These are phyloP conservation scores for Rhinogobio ventralis DNA, from an alignment of 2,797 vertebrate genomes.

Conservation along the genomic window DNA sequence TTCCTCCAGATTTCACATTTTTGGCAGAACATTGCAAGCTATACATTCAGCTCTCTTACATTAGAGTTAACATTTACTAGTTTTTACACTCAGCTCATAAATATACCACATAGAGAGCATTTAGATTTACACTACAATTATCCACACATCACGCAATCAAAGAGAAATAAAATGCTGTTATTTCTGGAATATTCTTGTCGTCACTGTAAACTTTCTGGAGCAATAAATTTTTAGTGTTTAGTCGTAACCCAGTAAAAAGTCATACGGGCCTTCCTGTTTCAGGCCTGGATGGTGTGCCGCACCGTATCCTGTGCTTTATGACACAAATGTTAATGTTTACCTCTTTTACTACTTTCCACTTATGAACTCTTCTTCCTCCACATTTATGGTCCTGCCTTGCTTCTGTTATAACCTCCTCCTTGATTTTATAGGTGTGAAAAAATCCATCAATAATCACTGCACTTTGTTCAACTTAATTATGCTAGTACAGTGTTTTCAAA, in stretches of 20 bases:
- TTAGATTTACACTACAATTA: constrained; percentile 22
- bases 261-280: not conserved
- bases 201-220: constrained; percentile 10
- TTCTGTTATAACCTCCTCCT: not conserved
- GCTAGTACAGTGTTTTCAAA: not conserved
- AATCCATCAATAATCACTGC: constrained; percentile 14
- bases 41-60: not conserved
- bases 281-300: constrained; percentile 18
- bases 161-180: constrained; percentile 22
- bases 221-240: constrained; percentile 11
- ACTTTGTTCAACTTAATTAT: constrained; percentile 10
- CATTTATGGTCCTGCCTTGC: constrained; percentile 23
- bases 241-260: constrained; percentile 9
- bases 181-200: constrained; percentile 28
- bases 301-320: constrained; percentile 28
- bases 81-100: constrained; percentile 24
- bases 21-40: constrained; percentile 21
- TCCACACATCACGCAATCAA: constrained; percentile 20
- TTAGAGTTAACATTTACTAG: constrained; percentile 13
- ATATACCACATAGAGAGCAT: constrained; percentile 9
- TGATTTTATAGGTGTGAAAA: constrained; percentile 22
- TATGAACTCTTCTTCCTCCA: constrained; percentile 22
- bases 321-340: constrained; percentile 45
- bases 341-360: constrained; percentile 33
- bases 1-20: not conserved